Percentiles rank a stretch among this genome's conserved stretches.
These are phyloP conservation scores for Drosophila insularis DNA, from an alignment of 1,140 invertebrate genomes.

Conservation along the genomic window DNA sequence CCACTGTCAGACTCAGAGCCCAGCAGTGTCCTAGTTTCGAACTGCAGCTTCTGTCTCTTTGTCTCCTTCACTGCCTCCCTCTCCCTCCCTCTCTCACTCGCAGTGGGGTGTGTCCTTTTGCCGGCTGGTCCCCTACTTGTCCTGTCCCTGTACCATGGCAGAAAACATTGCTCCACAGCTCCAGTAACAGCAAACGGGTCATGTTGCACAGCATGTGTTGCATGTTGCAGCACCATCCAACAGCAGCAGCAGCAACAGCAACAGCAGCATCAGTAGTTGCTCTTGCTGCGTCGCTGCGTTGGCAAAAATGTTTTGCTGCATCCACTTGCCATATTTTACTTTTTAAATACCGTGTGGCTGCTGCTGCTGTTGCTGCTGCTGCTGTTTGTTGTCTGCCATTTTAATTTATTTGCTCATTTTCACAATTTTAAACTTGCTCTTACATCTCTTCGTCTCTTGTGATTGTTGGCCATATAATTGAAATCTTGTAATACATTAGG, in stretches of 20 bases:
- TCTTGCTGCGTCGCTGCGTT: conserved; percentile 50
- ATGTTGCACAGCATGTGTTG: conserved; percentile 78
- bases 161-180: conserved; percentile 48
- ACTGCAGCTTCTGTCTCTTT: conserved; percentile 17
- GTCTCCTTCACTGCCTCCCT: conserved; percentile 20
- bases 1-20: conserved; percentile 49
- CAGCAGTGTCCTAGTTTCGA: conserved; percentile 62
- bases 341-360: conserved; percentile 70
- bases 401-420: conserved; percentile 81
- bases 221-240: conserved; percentile 60
- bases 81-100: background rate
- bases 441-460: conserved; percentile 25
- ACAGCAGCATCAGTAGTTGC: conserved; percentile 14
- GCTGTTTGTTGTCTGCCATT: conserved; percentile 42
- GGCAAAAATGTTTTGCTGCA: conserved; percentile 76
- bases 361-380: conserved; percentile 26
- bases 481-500: conserved; percentile 1
- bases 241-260: conserved; percentile 20
- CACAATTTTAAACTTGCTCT: conserved; percentile 61
- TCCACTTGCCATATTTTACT: conserved; percentile 75
- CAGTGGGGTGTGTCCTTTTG: conserved; percentile 31
- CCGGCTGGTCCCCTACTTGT: background rate
- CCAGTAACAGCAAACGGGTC: conserved; percentile 45
- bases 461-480: conserved; percentile 1
- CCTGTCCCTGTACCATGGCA: conserved; percentile 25